Base-by-base conservation (phyloP, 2,113 vertebrate species). In the Pagrus major region DNA sequence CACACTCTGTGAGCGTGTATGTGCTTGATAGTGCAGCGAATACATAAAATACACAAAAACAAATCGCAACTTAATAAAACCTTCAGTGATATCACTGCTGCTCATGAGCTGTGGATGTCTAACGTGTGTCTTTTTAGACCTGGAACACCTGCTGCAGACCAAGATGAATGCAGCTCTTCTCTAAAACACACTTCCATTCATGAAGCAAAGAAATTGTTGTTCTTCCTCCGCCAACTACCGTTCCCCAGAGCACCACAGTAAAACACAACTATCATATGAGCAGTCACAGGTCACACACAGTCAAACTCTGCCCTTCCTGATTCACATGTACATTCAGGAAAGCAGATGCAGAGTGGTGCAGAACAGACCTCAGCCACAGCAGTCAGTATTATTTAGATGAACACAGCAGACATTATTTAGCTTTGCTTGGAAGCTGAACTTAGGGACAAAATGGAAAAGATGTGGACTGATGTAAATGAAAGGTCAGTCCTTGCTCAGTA, bases 381-480 rank as follows among this genome's bases (percentile, higher is more conserved):
- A 78, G 75, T 46, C 39, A 55, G 1, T 11, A 5, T 39, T 25
- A 39, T 4, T 39, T 2, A 71, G 41, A 35, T 15, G 0, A 9
- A 31, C 14, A 61, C 11, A 5, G 33, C 29, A 60, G 54, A 9
- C 51, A 49, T 54, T 42, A 46, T 71, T 69, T 16, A 14, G 37
- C 11, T 52, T 63, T 63, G n/a, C 64, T 76, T 52, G 61, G n/a
- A 37, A 33, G 52, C 18, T 42, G 14, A 33, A 20, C 56, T 76
- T 20, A 20, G 20, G 31, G 37, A n/a, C 25, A 56, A 77, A 35
- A 73, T 52, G 56, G 60, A 29, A 64, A 78, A 39, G 33, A 21
- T 39, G 15, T 66, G 56, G 29, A 18, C 65, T 67, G 63, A 65
- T 70, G 68, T 73, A 70, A 75, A 41, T 54, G 42, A 76, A 25